phyloP scores from a whole-genome alignment of 2,113 vertebrate genomes.

The Microtus oregoni region DNA sequence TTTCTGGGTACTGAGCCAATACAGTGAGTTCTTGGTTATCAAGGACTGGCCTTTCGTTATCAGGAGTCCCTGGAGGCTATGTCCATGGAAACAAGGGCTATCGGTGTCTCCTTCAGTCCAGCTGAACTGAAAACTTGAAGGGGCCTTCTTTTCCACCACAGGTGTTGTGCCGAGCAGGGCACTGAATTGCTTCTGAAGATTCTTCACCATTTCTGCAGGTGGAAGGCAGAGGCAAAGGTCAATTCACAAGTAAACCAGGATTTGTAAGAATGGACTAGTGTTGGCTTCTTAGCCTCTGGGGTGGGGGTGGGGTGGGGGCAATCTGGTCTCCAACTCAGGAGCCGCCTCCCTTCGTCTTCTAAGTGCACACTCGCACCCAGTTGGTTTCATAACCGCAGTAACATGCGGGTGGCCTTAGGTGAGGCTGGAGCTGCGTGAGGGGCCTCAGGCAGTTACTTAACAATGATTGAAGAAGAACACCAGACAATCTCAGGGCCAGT shows the following conservation, averaged over 20 bases:
- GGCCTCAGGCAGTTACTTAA: not conserved
- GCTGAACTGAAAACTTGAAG: conserved; percentile 92
- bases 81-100: conserved; percentile 88
- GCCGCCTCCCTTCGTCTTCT: not conserved
- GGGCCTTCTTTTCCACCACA: conserved; percentile 61
- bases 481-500: not conserved
- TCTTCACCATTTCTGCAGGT: conserved; percentile 89
- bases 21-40: conserved; percentile 84
- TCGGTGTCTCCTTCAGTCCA: conserved; percentile 89
- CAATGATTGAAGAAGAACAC: not conserved
- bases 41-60: conserved; percentile 74
- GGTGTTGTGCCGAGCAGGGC: conserved; percentile 81
- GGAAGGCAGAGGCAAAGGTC: conserved; percentile 49
- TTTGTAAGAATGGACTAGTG: fast-evolving
- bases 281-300: not conserved
- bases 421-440: not conserved
- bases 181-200: conserved; percentile 90
- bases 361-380: not conserved
- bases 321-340: not conserved
- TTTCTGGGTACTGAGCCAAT: conserved; percentile 90
- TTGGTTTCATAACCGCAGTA: not conserved
- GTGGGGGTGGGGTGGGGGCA: not conserved
- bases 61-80: conserved; percentile 87
- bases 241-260: not conserved
- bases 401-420: not conserved